phyloP scores from a whole-genome alignment of 2,888 invertebrate genomes.

The Thymelicus acteon region DNA sequence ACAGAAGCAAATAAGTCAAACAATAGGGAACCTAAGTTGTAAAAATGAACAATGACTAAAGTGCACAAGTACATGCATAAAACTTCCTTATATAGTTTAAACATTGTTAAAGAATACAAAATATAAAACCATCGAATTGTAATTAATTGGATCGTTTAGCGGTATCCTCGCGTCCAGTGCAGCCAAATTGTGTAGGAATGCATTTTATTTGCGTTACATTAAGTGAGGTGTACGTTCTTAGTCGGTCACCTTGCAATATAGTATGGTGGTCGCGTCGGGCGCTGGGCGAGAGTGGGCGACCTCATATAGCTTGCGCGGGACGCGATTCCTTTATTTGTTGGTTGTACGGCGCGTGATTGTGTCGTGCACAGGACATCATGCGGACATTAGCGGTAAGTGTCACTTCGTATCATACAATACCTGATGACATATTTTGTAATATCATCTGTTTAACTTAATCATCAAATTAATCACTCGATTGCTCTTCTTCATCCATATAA shows the following conservation, averaged over 20 bases:
- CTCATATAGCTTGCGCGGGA: conserved; percentile 81
- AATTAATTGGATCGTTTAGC: conserved; percentile 75
- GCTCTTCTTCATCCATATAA: not conserved
- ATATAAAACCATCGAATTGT: conserved; percentile 56
- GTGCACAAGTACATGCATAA: not conserved
- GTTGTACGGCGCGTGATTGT: conserved; percentile 75
- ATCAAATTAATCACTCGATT: not conserved
- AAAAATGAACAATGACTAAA: not conserved
- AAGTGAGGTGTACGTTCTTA: conserved; percentile 59
- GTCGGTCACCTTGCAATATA: conserved; percentile 79
- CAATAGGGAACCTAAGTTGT: not conserved
- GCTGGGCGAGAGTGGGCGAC: conserved; percentile 82
- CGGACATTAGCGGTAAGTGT: conserved; percentile 77
- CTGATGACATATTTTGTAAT: conserved; percentile 50
- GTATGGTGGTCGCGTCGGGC: conserved; percentile 78
- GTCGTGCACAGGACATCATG: conserved; percentile 79
- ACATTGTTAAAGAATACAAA: conserved; percentile 32
- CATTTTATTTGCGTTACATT: conserved; percentile 54
- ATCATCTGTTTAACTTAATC: conserved; percentile 39
- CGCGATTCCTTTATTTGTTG: conserved; percentile 81
- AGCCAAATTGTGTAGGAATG: conserved; percentile 68
- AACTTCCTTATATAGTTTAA: conserved; percentile 13
- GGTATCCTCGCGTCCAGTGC: conserved; percentile 68
- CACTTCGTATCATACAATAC: conserved; percentile 44
- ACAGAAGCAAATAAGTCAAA: conserved; percentile 3